Conservation (phyloP, 2,797 vertebrate species). For the Brachyrhaphis roseni region DNA sequence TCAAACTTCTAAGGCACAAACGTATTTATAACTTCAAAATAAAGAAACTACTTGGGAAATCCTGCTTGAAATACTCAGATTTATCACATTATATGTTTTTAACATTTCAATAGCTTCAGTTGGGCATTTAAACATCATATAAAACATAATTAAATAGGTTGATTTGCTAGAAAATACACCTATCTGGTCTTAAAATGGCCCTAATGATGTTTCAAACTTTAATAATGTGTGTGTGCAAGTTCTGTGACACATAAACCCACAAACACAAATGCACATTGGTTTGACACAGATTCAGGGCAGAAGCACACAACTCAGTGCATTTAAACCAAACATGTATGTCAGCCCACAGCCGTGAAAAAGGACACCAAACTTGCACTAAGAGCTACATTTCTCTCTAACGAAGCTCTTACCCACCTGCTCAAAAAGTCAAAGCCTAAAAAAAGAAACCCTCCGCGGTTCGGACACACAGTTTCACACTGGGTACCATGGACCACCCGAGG, state of each 20-base stretch:
- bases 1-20: not conserved
- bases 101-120: not conserved
- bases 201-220: not conserved
- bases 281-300: not conserved
- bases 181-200: not conserved
- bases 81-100: not conserved
- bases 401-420: slow-evolving; percentile 53
- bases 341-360: not conserved
- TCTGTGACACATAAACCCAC: not conserved
- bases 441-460: slow-evolving; percentile 1
- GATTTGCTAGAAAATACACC: not conserved
- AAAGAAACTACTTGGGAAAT: not conserved
- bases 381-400: slow-evolving; percentile 5
- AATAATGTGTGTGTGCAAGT: not conserved
- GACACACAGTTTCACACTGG: not conserved
- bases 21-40: not conserved
- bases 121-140: not conserved
- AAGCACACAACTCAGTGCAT: not conserved
- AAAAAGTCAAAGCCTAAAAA: slow-evolving; percentile 16
- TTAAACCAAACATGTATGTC: not conserved
- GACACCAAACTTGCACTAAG: not conserved
- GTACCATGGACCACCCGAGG: not conserved
- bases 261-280: slow-evolving; percentile 5
- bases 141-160: not conserved
- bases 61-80: not conserved